A percentile compares a stretch with the other conserved stretches of the same genome.
Evolutionary conservation across 1,140 invertebrate species (phyloP).

Genomic region (Chironomus striatipennis): DNA sequence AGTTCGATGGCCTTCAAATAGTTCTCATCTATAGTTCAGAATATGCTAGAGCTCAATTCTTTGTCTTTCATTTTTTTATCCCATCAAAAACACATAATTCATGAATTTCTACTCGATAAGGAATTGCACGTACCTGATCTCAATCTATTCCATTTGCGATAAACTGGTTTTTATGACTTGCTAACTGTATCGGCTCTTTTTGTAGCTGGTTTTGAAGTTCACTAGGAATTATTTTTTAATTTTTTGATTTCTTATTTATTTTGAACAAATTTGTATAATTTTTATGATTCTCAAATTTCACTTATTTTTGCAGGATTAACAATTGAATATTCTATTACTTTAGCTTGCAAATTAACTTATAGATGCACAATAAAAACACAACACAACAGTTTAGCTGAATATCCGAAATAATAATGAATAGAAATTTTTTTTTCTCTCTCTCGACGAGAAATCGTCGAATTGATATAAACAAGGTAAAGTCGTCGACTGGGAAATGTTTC

Average conservation of each 20-base stretch:
- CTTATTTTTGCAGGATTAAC: not conserved
- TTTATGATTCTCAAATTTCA: not conserved
- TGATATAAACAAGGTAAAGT: too few relatives aligned
- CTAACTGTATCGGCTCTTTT: conserved; percentile 6
- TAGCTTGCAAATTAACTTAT: not conserved
- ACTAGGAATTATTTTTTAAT: not conserved
- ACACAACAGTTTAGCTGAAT: not conserved
- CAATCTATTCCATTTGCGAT: not conserved
- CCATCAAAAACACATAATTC: not conserved
- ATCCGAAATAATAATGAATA: conserved; percentile 2
- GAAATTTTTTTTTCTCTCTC: not conserved
- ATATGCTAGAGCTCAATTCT: too few relatives aligned
- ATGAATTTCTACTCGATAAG: not conserved
- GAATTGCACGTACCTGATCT: not conserved
- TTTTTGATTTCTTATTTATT: not conserved
- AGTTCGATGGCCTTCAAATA: conserved; percentile 1
- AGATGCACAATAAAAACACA: conserved; percentile 8
- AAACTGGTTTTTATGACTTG: not conserved
- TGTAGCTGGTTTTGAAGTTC: not conserved
- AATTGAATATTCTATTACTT: not conserved
- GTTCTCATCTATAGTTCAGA: too few relatives aligned
- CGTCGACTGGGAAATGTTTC: too few relatives aligned
- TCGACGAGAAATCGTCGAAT: not conserved
- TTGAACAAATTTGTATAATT: not conserved
- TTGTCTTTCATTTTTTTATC: not conserved